Percentiles rank a stretch among this genome's conserved stretches.
These are phyloP conservation scores for Naja naja DNA, from an alignment of 2,113 vertebrate genomes.

Conservation along the genomic window DNA sequence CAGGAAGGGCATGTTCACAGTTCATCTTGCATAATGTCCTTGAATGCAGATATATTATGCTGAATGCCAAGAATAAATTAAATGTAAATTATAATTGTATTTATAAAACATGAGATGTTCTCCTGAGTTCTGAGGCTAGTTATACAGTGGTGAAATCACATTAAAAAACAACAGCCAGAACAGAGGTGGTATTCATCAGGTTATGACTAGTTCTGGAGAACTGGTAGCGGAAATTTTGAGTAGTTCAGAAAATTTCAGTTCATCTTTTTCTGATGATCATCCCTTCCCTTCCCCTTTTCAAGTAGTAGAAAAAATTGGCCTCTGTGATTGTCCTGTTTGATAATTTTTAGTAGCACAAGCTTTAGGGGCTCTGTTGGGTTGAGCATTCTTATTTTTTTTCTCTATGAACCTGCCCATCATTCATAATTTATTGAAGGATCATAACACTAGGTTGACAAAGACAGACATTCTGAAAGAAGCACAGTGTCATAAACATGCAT, in stretches of 20 bases:
- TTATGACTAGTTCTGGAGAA: no score
- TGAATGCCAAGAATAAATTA: not conserved
- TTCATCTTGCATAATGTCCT: not conserved
- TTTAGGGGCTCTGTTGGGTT: not conserved
- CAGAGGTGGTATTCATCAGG: no score
- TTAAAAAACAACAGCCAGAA: not conserved
- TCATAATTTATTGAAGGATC: not conserved
- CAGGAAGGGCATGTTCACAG: not conserved
- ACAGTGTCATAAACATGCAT: not conserved
- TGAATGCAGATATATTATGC: not conserved
- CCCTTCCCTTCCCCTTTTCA: not conserved
- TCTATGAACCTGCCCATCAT: not conserved
- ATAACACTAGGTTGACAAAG: not conserved
- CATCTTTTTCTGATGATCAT: not conserved
- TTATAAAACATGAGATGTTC: not conserved
- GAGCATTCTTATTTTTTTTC: not conserved
- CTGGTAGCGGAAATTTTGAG: no score
- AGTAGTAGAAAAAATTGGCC: not conserved
- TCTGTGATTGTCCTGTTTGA: not conserved
- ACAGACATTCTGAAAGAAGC: not conserved
- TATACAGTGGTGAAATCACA: not conserved
- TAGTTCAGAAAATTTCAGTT: not conserved
- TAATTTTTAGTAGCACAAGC: not conserved
- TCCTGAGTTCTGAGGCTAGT: not conserved
- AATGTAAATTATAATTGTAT: not conserved